Base-by-base conservation (phyloP, 2,113 vertebrate genomes). In the Indicator maculatus region DNA sequence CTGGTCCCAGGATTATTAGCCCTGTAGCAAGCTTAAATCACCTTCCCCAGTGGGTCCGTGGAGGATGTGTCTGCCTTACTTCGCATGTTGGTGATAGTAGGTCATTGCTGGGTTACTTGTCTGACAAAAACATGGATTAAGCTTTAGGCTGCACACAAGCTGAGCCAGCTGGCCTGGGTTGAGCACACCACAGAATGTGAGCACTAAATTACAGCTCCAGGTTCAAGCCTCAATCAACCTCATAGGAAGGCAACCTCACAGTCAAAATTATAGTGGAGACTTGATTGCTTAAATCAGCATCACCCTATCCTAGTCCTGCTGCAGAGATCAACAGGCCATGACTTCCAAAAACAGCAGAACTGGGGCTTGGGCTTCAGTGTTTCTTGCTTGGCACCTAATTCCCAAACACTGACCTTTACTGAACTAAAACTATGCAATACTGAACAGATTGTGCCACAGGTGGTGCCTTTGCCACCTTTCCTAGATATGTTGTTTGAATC, bases 351-450 rank as follows among this genome's bases (percentile, higher is more conserved):
- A 8, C 0, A 69, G 41, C 60, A 86, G 67, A 59, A 60, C 0
- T 17, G 8, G 56, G 78, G 41, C 27, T 26, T 26, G 64, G 44
- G 41, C 53, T 50, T 27, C 73, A 16, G 12, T 2, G 18, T 8
- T 55, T 60, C 53, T 53, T 50, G 38, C 33, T 72, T 41, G 30
- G 44, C 15, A 47, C 27, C 41, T 21, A 60, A 45, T 15, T 20
- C 84, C 63, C 52, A 77, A 58, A 61, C 16, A 27, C 7, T 30
- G 61, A 83, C 31, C 27, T 47, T 88, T 61, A 60, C 0, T 78
- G 41, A 90, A 63, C 0, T 55, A 44, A 61, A 96, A 82, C 95
- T 97, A 93, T 96, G 95, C 93, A 96, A 95, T 72, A 85, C 3
- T 41, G 38, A 72, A 66, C 12, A 79, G 75, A 79, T 9, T 58